Conservation (phyloP, 2,113 vertebrate genomes). For the Embiotoca jacksoni region DNA sequence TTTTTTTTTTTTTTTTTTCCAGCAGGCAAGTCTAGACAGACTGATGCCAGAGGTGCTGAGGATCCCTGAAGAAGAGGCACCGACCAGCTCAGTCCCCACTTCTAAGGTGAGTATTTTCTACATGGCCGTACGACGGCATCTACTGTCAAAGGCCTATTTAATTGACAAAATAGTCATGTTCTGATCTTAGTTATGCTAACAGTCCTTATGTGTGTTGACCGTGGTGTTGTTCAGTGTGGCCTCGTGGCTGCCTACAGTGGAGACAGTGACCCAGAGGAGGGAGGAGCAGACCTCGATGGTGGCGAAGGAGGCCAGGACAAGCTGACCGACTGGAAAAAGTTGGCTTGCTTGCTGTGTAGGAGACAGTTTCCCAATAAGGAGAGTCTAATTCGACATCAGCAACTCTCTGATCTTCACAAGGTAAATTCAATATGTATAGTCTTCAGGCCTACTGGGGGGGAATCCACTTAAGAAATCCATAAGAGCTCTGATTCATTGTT, state of each 20-base stretch:
- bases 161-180: background rate
- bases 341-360: conserved; percentile 95
- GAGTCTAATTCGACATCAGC: conserved; percentile 92
- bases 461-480: no score
- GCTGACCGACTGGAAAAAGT: conserved; percentile 96
- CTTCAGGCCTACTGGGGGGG: background rate
- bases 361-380: conserved; percentile 98
- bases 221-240: conserved; percentile 83
- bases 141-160: no score
- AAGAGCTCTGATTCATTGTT: no score
- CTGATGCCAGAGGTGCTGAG: conserved; percentile 89
- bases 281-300: conserved; percentile 82
- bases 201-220: background rate
- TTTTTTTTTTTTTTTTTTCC: conserved; percentile 6
- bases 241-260: conserved; percentile 97
- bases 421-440: conserved; percentile 71
- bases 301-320: conserved; percentile 90
- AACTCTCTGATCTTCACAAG: conserved; percentile 98
- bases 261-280: conserved; percentile 96
- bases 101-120: conserved; percentile 73
- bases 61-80: conserved; percentile 88
- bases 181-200: background rate
- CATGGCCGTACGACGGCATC: no score
- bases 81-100: conserved; percentile 61
- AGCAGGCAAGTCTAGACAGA: conserved; percentile 90